phyloP scores from a whole-genome alignment of 2,113 vertebrate genomes.

The Larimichthys polyactis region DNA sequence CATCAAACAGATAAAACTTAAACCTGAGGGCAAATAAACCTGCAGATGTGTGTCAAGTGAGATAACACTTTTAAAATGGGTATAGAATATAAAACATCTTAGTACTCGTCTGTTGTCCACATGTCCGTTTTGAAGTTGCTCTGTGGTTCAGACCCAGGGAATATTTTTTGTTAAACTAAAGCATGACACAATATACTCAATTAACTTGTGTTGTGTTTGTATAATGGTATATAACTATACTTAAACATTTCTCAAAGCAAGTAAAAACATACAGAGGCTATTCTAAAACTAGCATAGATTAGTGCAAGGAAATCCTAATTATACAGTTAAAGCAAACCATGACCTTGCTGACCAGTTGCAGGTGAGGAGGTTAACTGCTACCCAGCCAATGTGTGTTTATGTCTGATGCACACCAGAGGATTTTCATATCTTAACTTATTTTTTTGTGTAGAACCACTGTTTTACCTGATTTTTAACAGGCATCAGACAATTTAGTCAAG shows the following conservation, averaged over 20 bases:
- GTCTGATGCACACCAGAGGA: too few relatives aligned
- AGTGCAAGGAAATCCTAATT: not conserved
- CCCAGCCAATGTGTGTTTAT: not conserved
- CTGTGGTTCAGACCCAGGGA: not conserved
- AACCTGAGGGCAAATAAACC: not conserved
- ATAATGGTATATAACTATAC: too few relatives aligned
- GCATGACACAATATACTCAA: not conserved
- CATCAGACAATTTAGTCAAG: too few relatives aligned
- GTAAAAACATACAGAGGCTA: not conserved
- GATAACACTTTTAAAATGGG: not conserved
- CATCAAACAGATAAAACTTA: constrained; percentile 14
- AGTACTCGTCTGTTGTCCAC: not conserved
- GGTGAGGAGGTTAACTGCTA: not conserved
- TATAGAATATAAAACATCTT: not conserved
- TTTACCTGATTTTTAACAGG: too few relatives aligned
- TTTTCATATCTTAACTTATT: too few relatives aligned
- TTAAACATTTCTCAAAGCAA: not conserved
- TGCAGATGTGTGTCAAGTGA: constrained; percentile 15
- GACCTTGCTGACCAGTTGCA: not conserved
- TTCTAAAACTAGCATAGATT: not conserved
- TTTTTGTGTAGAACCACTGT: too few relatives aligned
- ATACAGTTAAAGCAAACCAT: not conserved
- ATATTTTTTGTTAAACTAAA: not conserved
- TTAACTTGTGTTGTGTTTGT: too few relatives aligned
- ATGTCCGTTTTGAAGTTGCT: not conserved